phyloP scores from a whole-genome alignment of 2,113 vertebrate species.

The Albula glossodonta region DNA sequence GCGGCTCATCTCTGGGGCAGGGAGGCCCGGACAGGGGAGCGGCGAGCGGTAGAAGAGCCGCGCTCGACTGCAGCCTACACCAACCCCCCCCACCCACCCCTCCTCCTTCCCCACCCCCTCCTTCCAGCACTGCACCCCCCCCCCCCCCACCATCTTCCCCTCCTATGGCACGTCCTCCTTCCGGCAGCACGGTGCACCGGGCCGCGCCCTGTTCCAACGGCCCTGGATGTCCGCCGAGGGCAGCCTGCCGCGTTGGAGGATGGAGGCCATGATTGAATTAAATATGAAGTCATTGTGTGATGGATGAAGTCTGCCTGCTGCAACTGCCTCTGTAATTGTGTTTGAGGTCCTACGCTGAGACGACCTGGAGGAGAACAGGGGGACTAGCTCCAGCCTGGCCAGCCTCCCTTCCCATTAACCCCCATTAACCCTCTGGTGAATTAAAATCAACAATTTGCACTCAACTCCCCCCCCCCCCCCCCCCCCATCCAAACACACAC shows the following conservation, averaged over 20 bases:
- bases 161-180: slow-evolving; percentile 12
- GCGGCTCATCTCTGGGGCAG: slow-evolving; percentile 44
- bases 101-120: slow-evolving; percentile 30
- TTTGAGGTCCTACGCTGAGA: slow-evolving; percentile 18
- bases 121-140: slow-evolving; percentile 41
- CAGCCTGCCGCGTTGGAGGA: slow-evolving; percentile 47
- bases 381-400: slow-evolving; percentile 42
- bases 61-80: slow-evolving; percentile 14
- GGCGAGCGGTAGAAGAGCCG: background rate
- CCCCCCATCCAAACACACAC: background rate
- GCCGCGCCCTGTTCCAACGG: slow-evolving; percentile 44
- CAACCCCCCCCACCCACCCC: background rate
- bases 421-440: background rate
- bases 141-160: too few species aligned
- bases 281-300: slow-evolving; percentile 58
- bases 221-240: slow-evolving; percentile 47
- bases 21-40: background rate
- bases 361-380: slow-evolving; percentile 42
- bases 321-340: slow-evolving; percentile 46
- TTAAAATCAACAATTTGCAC: background rate
- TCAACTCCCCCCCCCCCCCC: background rate
- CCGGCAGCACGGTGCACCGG: slow-evolving; percentile 37
- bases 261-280: slow-evolving; percentile 69
- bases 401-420: background rate
- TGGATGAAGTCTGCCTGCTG: slow-evolving; percentile 61